Percentiles rank a stretch among this genome's conserved stretches.
Conservation (phyloP, 2,888 invertebrate species). For the Thalpophila matura region DNA sequence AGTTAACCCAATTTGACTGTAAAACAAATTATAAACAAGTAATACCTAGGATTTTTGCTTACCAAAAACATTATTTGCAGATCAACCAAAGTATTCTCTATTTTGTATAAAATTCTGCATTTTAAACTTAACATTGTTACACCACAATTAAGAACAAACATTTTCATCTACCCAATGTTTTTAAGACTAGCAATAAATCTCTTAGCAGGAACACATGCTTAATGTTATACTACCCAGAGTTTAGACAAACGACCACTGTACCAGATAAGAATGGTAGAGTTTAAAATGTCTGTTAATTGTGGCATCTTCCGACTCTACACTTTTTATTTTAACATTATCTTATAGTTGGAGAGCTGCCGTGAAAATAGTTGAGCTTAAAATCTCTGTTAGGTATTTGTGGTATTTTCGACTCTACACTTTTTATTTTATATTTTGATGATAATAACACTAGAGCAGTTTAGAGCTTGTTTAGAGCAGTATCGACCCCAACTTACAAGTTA, state of each 20-base stretch:
- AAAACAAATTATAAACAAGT: no score
- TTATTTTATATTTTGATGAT: no score
- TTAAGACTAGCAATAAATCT: conserved; percentile 53
- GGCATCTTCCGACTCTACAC: conserved; percentile 4
- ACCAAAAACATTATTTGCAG: background rate
- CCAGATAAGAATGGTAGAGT: conserved; percentile 42
- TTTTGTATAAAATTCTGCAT: conserved; percentile 5
- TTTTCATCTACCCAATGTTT: conserved; percentile 49
- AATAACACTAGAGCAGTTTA: no score
- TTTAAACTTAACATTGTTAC: conserved; percentile 44
- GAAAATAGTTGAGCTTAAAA: no score
- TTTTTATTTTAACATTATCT: conserved; percentile 43
- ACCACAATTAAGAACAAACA: conserved; percentile 44
- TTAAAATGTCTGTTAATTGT: conserved; percentile 48
- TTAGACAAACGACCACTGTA: conserved; percentile 41
- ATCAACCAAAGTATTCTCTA: conserved; percentile 1
- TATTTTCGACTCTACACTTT: no score
- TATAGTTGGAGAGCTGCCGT: background rate
- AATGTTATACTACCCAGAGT: conserved; percentile 34
- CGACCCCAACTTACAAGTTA: no score
- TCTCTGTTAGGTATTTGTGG: no score
- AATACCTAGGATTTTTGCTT: no score
- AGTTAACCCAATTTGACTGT: no score
- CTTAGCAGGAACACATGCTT: conserved; percentile 47
- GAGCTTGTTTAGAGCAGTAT: no score